A percentile compares a stretch with the other conserved stretches of the same genome.
These are phyloP conservation scores for Melanerpes aurifrons DNA, from an alignment of 2,113 vertebrate genomes.

Conservation along the genomic window DNA sequence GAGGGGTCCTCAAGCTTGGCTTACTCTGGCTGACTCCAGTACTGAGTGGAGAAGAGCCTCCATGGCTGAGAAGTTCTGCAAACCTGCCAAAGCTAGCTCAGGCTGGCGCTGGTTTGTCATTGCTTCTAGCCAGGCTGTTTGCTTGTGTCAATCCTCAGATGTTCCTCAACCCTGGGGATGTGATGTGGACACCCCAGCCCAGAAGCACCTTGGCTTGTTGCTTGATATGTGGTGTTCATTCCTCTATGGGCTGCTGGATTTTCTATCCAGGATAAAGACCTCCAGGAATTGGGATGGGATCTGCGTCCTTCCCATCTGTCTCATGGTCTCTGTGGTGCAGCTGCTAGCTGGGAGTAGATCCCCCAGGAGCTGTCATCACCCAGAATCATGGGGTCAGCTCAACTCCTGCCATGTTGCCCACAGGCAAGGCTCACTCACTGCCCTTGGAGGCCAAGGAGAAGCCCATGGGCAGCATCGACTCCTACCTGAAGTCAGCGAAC, in stretches of 20 bases:
- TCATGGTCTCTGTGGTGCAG: not conserved
- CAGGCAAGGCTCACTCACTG: constrained; percentile 83
- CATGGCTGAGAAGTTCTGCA: fast-evolving
- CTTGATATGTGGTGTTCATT: not conserved
- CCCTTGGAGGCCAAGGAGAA: constrained; percentile 85
- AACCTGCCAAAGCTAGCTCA: not conserved
- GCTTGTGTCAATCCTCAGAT: fast-evolving
- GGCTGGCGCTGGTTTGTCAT: not conserved
- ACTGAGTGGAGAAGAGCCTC: not conserved
- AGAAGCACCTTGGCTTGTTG: not conserved
- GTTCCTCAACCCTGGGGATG: not conserved
- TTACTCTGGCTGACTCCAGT: not conserved
- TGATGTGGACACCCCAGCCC: not conserved
- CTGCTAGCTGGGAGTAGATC: not conserved
- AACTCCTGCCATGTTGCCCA: not conserved
- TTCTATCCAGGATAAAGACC: not conserved
- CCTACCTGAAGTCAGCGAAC: constrained; percentile 90
- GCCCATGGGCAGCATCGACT: constrained; percentile 81
- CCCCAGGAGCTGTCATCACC: not conserved
- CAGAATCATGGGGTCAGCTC: fast-evolving
- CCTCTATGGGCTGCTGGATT: fast-evolving
- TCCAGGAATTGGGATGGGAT: fast-evolving
- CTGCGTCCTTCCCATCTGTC: too few relatives aligned
- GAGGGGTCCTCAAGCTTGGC: not conserved
- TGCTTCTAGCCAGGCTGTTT: not conserved